These are phyloP conservation scores for Prochilodus magdalenae DNA, from an alignment of 2,113 vertebrate genomes.

Conservation along the genomic window DNA sequence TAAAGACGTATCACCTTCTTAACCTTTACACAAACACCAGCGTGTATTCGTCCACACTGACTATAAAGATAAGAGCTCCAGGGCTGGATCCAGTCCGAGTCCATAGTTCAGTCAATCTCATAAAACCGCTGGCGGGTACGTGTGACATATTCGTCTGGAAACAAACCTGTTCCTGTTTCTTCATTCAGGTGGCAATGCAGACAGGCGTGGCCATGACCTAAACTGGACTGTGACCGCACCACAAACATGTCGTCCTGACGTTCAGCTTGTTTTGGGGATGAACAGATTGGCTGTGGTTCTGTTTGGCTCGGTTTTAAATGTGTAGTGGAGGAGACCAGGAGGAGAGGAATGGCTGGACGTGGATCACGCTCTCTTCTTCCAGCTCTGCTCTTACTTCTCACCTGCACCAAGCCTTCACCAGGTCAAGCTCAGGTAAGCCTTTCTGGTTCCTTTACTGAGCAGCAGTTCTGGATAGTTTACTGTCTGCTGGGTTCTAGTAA, in stretches of 20 bases:
- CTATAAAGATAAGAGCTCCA: conserved; percentile 43
- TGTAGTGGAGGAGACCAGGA: background rate
- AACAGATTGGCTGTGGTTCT: background rate
- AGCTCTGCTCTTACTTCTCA: background rate
- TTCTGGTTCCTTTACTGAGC: background rate
- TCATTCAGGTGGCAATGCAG: conserved; percentile 3
- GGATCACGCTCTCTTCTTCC: background rate
- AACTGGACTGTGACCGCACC: background rate
- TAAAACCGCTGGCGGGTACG: background rate
- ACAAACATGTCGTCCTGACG: background rate
- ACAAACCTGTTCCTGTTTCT: conserved; percentile 16
- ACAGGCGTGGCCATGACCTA: background rate
- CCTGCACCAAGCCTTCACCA: conserved; percentile 26
- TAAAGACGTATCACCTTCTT: conserved; percentile 28
- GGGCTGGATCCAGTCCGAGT: conserved; percentile 13
- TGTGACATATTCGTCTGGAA: conserved; percentile 17
- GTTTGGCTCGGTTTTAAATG: background rate
- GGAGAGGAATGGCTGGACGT: background rate
- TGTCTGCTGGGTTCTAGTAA: conserved; percentile 7
- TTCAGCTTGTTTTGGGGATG: background rate
- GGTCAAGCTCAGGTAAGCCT: conserved; percentile 9
- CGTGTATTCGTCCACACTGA: background rate
- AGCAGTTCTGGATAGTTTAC: background rate
- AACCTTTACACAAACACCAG: conserved; percentile 35
- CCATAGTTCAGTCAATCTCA: conserved; percentile 46